phyloP scores from a whole-genome alignment of 2,888 invertebrate genomes.

The Drosophila subquinaria region DNA sequence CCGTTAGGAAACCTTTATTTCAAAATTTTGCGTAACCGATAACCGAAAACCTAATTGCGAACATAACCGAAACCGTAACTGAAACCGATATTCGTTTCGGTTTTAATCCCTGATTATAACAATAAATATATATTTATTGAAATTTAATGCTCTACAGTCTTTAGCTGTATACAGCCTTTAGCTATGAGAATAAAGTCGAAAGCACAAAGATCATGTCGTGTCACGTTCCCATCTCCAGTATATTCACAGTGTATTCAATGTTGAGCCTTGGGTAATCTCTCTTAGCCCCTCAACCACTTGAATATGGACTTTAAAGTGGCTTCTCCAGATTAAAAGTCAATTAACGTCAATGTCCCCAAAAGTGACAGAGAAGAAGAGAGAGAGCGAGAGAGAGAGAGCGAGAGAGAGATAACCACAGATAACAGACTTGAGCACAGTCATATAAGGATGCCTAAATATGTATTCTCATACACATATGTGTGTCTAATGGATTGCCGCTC shows the following conservation, averaged over 20 bases:
- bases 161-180: too few species aligned
- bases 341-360: constrained; percentile 38
- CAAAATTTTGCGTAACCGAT: too few species aligned
- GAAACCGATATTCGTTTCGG: too few species aligned
- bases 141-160: neutral
- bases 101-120: neutral
- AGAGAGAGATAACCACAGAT: constrained; percentile 21
- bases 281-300: constrained; percentile 6
- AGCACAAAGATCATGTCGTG: neutral
- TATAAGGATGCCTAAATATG: neutral
- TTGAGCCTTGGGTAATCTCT: neutral
- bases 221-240: constrained; percentile 13
- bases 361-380: neutral
- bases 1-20: too few species aligned
- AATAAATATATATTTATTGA: neutral
- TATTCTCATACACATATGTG: neutral
- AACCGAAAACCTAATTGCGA: too few species aligned
- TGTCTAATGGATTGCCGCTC: constrained; percentile 22
- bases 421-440: constrained; percentile 6
- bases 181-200: too few species aligned
- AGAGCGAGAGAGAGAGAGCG: neutral
- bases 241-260: neutral
- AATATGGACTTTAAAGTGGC: constrained; percentile 26
- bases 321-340: constrained; percentile 55
- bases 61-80: too few species aligned